Evolutionary conservation across 2,113 vertebrate species (phyloP).

Genomic region (Perognathus longimembris): DNA sequence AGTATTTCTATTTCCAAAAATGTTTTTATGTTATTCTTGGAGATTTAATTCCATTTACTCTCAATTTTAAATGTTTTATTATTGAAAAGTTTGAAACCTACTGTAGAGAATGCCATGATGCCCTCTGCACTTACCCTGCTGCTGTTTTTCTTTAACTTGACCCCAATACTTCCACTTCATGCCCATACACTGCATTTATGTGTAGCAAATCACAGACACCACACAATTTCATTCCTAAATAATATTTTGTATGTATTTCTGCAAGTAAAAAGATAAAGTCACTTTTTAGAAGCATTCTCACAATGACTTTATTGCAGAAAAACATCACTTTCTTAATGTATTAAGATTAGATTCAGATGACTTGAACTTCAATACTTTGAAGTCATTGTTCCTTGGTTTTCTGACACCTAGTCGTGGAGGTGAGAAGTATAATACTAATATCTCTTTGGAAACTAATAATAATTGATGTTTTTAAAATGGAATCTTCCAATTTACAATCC

Average conservation of each 20-base stretch:
- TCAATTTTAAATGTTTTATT: neutral
- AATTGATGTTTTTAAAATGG: neutral
- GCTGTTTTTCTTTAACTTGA: neutral
- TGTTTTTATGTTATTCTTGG: neutral
- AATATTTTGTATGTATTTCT: neutral
- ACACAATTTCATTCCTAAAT: constrained; percentile 6
- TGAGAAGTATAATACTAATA: neutral
- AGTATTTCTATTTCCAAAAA: neutral
- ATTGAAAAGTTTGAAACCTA: neutral
- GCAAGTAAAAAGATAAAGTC: neutral
- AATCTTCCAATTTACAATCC: no score
- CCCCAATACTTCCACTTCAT: neutral
- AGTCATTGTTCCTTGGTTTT: neutral
- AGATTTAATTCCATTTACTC: neutral
- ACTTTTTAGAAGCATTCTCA: neutral
- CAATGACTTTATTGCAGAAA: neutral
- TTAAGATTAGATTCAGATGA: neutral
- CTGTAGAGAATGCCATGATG: neutral
- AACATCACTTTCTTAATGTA: neutral
- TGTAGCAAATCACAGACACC: neutral
- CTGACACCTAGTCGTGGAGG: neutral
- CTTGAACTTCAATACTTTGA: neutral
- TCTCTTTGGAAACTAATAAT: constrained; percentile 8
- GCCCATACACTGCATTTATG: neutral
- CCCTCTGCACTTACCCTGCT: no score